Evolutionary conservation across 2,113 vertebrate genomes (phyloP).

Genomic region (Ploceus nigricollis): DNA sequence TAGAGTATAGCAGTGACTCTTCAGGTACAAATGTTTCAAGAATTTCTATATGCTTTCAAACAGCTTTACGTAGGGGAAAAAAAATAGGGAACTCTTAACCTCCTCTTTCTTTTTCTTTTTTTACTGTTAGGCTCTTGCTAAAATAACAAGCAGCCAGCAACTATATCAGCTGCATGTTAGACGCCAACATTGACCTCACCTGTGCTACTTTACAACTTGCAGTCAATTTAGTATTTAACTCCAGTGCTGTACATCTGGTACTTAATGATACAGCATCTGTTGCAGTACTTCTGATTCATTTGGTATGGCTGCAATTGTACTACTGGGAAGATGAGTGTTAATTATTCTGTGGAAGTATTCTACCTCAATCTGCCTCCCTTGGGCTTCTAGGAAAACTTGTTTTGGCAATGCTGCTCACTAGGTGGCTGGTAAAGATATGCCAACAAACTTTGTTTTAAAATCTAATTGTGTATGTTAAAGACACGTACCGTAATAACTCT

Average conservation of each 20-base stretch:
- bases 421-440: not conserved
- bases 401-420: not conserved
- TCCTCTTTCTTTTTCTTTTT: not conserved
- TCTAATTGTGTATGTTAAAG: not conserved
- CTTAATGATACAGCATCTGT: conserved; percentile 35
- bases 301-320: not conserved
- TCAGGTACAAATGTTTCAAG: not conserved
- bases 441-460: conserved; percentile 2
- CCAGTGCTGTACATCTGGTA: not conserved
- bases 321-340: not conserved
- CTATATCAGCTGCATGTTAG: not conserved
- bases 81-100: not conserved
- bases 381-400: not conserved
- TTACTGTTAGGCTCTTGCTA: not conserved
- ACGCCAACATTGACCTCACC: not conserved
- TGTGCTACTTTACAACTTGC: not conserved
- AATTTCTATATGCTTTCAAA: not conserved
- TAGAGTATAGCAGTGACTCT: not conserved
- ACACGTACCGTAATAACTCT: not conserved
- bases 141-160: not conserved
- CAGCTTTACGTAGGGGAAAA: not conserved
- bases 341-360: not conserved
- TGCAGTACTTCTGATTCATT: not conserved
- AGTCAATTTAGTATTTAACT: not conserved
- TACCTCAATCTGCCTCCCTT: not conserved